A percentile compares a stretch with the other conserved stretches of the same genome.
These are phyloP conservation scores for Strigops habroptila DNA, from an alignment of 2,113 vertebrate genomes.

Conservation along the genomic window DNA sequence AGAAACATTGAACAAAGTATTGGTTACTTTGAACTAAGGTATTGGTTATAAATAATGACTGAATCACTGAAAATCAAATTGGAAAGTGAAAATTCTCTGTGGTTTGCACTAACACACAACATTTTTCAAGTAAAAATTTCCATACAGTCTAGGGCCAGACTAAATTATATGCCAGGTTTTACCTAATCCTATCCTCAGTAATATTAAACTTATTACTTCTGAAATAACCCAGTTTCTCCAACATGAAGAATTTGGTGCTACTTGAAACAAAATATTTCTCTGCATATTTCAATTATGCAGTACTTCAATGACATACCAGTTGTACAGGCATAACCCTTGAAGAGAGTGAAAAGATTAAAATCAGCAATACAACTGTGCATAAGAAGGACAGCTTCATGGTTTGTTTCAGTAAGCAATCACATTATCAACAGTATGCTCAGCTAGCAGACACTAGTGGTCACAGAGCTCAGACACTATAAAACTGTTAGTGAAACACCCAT, in stretches of 20 bases:
- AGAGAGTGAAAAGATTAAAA: background rate
- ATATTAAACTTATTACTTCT: background rate
- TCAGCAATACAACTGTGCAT: background rate
- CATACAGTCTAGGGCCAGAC: background rate
- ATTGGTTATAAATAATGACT: background rate
- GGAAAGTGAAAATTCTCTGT: background rate
- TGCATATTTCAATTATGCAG: background rate
- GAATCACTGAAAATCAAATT: background rate
- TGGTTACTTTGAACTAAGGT: background rate
- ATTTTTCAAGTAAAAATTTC: background rate
- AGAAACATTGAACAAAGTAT: background rate
- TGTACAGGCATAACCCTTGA: background rate
- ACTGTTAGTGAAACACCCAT: background rate
- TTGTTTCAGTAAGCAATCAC: background rate
- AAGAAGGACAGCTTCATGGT: background rate
- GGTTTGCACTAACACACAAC: background rate
- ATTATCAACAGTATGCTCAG: background rate
- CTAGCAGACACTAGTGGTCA: background rate
- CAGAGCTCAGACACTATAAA: background rate
- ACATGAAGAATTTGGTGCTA: background rate
- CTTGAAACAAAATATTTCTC: background rate
- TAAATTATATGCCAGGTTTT: background rate
- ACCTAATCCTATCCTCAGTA: background rate
- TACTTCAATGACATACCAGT: background rate
- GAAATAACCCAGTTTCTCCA: background rate